Base-by-base conservation (phyloP, 2,797 vertebrate genomes). In the Cossypha dichroa region DNA sequence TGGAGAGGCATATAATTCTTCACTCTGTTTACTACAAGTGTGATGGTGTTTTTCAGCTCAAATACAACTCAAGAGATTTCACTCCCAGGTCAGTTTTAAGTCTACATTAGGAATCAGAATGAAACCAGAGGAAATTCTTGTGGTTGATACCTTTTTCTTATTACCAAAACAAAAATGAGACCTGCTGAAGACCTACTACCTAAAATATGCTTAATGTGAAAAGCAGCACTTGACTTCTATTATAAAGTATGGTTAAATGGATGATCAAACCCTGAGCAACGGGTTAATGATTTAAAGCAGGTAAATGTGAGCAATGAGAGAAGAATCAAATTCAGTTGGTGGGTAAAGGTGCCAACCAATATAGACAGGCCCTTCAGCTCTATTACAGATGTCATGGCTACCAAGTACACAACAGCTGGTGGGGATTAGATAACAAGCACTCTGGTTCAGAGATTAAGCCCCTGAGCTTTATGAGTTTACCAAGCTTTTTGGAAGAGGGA, bases 401-500 rank as follows among this genome's bases (percentile, higher is more conserved):
- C 95, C 87, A 87, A 96, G 82, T 93, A 94, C 95, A 95, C 95
- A 97, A 95, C 96, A 96, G 95, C 95, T 97, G 96, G 95, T 93
- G 66, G 45, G 95, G 95, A 97, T 97, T 96, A 97, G 95, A 73
- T 93, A 95, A 95, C 96, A 94, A 95, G 93, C 90, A 93, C 78
- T 88, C 79, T 70, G 81, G 94, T 96, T 97, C 91, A 96, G 93
- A 96, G 91, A 97, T 94, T 95, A 96, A 96, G 91, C 94, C 88
- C 73, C 91, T 66, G 66, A 94, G 91, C 94, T 96, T 89, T 94
- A 72, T 79, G 74, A 94, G 94, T 97, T 97, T 91, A 95, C 85
- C 76, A 73, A 96, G 93, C 59, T 92, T 96, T 96, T 91, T 89
- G 86, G 96, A 94, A 89, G 91, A 94, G 67, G 70, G 89, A 66